Evolutionary conservation across 2,113 vertebrate genomes (phyloP).

Genomic region (Thomomys bottae): DNA sequence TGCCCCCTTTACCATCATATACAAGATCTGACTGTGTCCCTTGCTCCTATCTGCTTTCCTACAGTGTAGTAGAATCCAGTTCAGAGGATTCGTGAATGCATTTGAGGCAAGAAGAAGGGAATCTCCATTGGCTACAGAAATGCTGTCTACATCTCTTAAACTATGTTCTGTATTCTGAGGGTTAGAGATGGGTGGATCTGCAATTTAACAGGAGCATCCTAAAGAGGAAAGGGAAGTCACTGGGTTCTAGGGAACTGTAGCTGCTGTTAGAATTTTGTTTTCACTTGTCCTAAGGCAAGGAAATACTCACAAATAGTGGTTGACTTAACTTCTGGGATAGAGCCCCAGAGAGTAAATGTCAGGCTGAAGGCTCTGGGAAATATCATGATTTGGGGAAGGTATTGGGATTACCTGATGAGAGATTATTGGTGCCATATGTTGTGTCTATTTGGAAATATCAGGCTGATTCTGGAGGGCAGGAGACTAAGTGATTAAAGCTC

Average conservation of each 20-base stretch:
- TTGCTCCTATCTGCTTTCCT: background rate
- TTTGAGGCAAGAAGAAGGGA: background rate
- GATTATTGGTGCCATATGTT: background rate
- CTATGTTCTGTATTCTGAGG: background rate
- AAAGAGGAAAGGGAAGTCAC: constrained; percentile 51
- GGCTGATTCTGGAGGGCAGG: background rate
- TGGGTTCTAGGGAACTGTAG: constrained; percentile 36
- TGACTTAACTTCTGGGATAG: constrained; percentile 28
- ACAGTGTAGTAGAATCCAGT: background rate
- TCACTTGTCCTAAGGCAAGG: constrained; percentile 42
- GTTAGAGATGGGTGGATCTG: background rate
- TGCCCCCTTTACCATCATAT: background rate
- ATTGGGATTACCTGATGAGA: background rate
- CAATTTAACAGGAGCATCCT: constrained; percentile 20
- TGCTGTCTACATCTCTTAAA: background rate
- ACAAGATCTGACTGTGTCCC: background rate
- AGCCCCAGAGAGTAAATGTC: background rate
- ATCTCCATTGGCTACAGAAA: background rate
- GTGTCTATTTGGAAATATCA: constrained; percentile 9
- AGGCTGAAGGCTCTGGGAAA: constrained; percentile 29
- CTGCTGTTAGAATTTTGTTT: constrained; percentile 59
- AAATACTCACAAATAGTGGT: constrained; percentile 47
- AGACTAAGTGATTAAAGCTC: constrained; percentile 24
- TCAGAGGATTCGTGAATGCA: background rate
- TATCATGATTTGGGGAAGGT: constrained; percentile 25